Evolutionary conservation across 2,113 vertebrate species (phyloP).

Genomic region (Entomyzon cyanotis): DNA sequence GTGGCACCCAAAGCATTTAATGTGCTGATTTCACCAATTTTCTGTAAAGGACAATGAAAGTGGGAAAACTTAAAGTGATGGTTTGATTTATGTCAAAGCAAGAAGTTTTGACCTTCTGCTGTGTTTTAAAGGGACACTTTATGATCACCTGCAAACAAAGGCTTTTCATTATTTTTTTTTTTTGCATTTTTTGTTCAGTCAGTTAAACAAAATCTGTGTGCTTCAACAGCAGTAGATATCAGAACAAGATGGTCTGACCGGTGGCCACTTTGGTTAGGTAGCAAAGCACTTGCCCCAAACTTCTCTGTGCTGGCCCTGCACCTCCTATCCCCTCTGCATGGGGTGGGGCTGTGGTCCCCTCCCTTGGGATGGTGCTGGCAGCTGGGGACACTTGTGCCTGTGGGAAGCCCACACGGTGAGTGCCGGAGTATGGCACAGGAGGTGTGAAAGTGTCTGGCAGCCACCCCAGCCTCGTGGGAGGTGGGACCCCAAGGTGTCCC

Average conservation of each 20-base stretch:
- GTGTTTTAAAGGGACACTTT: not conserved
- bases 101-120: not conserved
- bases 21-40: not conserved
- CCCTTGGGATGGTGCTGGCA: not conserved
- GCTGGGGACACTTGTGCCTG: not conserved
- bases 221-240: not conserved
- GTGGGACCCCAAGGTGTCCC: not conserved
- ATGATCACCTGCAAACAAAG: not conserved
- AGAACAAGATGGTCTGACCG: not conserved
- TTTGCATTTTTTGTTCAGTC: not conserved
- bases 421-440: not conserved
- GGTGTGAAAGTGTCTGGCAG: not conserved
- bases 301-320: rapidly evolving
- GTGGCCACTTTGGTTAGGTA: not conserved
- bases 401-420: not conserved
- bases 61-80: rapidly evolving
- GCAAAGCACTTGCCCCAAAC: not conserved
- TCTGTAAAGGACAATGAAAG: rapidly evolving
- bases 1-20: not conserved
- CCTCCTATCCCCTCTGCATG: rapidly evolving
- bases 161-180: no score
- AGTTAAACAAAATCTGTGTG: not conserved
- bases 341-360: not conserved
- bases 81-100: rapidly evolving
- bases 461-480: rapidly evolving